Base-by-base conservation (phyloP, 1,140 invertebrate species). In the Subanguina moxae region DNA sequence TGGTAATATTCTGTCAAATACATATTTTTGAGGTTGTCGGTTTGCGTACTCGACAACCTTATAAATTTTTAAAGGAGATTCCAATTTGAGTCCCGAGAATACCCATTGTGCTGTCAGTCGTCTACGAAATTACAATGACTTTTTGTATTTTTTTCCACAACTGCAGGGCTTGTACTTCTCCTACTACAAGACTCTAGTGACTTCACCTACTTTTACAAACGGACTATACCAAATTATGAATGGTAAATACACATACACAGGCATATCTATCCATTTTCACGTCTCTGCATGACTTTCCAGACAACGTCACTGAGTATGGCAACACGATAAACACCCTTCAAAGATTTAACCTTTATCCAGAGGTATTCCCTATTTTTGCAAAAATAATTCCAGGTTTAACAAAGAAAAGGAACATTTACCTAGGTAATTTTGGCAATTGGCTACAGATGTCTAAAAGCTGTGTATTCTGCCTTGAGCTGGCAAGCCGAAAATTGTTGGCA, bases 81-180 rank as follows among this genome's bases (percentile, higher is more conserved):
- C 21, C 30, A 68, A 64, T n/a, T 66, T 76, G n/a, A n/a, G n/a
- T n/a, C n/a, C n/a, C n/a, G n/a, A n/a, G n/a, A n/a, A n/a, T n/a
- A n/a, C n/a, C n/a, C n/a, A n/a, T n/a, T n/a, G n/a, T n/a, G n/a
- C n/a, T n/a, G n/a, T n/a, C n/a, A n/a, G n/a, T n/a, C n/a, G n/a
- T n/a, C n/a, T n/a, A n/a, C n/a, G n/a, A n/a, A n/a, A n/a, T n/a
- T n/a, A 38, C 32, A 38, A 11, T 38, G 11, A 38, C 11, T 38
- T 38, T 38, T 38, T 11, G 3, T 38, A 38, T 38, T 38, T 3
- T 38, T 11, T 5, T 38, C 32, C 11, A 38, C 11, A 38, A 38
- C 11, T 38, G 17, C 81, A 90, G 89, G 90, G 90, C 1, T 87
- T 92, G 76, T 92, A 92, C 82, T 92, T 91, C 82, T 91, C 89